These are phyloP conservation scores for Pleuronectes platessa DNA, from an alignment of 2,113 vertebrate genomes.

Conservation along the genomic window DNA sequence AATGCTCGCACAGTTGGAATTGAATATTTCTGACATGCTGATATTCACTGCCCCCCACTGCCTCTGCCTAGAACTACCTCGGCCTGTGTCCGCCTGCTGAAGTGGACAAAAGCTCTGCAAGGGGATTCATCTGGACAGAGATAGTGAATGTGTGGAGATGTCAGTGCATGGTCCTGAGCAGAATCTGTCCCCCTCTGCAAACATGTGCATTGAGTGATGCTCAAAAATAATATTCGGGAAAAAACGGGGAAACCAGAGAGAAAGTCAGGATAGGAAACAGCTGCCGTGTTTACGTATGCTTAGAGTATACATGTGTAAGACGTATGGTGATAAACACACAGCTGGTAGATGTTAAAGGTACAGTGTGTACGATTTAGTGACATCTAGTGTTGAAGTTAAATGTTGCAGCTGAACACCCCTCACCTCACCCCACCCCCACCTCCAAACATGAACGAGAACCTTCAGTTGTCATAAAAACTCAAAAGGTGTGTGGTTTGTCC, in stretches of 20 bases:
- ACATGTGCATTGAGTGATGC: not conserved
- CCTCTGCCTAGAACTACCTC: conserved; percentile 42
- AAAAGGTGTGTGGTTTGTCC: too few relatives aligned
- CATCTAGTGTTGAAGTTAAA: too few relatives aligned
- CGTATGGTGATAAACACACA: conserved; percentile 11
- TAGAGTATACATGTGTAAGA: not conserved
- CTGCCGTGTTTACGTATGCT: not conserved
- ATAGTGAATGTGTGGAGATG: not conserved
- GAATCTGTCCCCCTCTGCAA: not conserved
- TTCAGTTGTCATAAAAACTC: too few relatives aligned
- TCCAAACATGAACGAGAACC: too few relatives aligned
- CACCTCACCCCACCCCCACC: too few relatives aligned
- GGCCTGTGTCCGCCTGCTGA: not conserved
- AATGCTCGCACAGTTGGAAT: conserved; percentile 20
- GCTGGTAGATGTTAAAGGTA: not conserved
- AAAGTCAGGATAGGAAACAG: not conserved
- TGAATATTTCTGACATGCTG: conserved; percentile 32
- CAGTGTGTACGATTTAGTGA: too few relatives aligned
- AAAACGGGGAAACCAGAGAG: not conserved
- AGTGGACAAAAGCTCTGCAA: conserved; percentile 33
- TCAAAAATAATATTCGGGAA: not conserved
- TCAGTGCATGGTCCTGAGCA: not conserved
- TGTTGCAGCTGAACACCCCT: too few relatives aligned
- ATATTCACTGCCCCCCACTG: conserved; percentile 62
- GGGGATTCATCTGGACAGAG: conserved; percentile 16